Evolutionary conservation across 1,140 invertebrate species (phyloP).

Genomic region (Stegodyphus mimosarum): DNA sequence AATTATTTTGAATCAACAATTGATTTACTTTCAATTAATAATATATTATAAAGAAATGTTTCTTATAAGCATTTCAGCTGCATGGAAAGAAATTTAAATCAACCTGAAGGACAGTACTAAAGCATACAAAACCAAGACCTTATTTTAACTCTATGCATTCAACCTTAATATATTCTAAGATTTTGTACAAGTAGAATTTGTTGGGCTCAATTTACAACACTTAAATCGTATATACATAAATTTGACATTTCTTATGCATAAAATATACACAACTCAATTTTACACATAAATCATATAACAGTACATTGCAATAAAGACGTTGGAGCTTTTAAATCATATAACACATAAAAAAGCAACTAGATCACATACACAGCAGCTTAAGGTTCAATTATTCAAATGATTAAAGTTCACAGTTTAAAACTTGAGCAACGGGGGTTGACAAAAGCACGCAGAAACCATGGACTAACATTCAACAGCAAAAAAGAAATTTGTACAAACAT

Average conservation of each 20-base stretch:
- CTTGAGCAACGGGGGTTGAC: slow-evolving; percentile 33
- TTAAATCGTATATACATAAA: background rate
- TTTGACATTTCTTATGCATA: background rate
- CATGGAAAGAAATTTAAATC: too few relatives aligned
- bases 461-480: slow-evolving; percentile 52
- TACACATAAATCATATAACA: background rate
- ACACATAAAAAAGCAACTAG: slow-evolving; percentile 58
- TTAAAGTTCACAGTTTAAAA: slow-evolving; percentile 4
- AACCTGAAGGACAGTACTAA: too few relatives aligned
- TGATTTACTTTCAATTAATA: too few relatives aligned
- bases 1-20: too few relatives aligned
- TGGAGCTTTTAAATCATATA: slow-evolving; percentile 48
- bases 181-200: background rate
- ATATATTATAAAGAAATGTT: too few relatives aligned
- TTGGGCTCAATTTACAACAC: background rate
- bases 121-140: too few relatives aligned
- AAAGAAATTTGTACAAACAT: slow-evolving; percentile 45
- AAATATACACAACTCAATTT: background rate
- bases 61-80: too few relatives aligned
- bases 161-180: background rate
- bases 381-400: slow-evolving; percentile 2
- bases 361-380: slow-evolving; percentile 20
- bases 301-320: slow-evolving; percentile 37
- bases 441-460: slow-evolving; percentile 15
- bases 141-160: too few relatives aligned